These are phyloP conservation scores for Sebastes schlegelii DNA, from an alignment of 2,113 vertebrate genomes.

Conservation along the genomic window DNA sequence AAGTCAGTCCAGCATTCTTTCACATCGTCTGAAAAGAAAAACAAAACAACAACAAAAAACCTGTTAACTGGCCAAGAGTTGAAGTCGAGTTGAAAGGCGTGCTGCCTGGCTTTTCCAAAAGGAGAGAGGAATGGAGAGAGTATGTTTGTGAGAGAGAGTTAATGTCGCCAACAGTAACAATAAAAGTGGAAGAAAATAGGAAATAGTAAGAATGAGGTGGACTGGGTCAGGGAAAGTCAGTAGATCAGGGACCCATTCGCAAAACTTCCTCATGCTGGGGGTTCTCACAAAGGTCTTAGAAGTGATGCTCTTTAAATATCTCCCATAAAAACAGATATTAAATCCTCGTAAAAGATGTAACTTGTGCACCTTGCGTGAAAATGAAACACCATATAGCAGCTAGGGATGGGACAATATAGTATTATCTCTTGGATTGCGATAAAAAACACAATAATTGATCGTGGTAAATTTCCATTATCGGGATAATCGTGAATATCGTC, in stretches of 20 bases:
- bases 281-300: neutral
- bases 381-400: neutral
- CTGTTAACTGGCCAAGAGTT: conserved; percentile 70
- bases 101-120: conserved; percentile 55
- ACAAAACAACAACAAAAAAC: neutral
- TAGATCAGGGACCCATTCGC: conserved; percentile 52
- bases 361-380: neutral
- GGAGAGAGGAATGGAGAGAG: conserved; percentile 36
- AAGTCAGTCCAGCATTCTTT: conserved; percentile 60
- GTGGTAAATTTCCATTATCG: too few species aligned
- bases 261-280: neutral
- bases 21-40: conserved; percentile 30
- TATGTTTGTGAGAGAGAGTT: conserved; percentile 44
- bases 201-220: conserved; percentile 54
- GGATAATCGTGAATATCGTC: too few species aligned
- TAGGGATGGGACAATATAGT: too few species aligned
- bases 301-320: neutral
- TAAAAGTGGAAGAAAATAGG: conserved; percentile 29
- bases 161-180: conserved; percentile 58
- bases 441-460: too few species aligned
- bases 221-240: conserved; percentile 34
- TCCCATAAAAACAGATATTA: neutral
- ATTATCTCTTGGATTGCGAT: too few species aligned
- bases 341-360: neutral
- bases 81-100: conserved; percentile 73